A percentile compares a stretch with the other conserved stretches of the same genome.
phyloP scores from a whole-genome alignment of 64 coral and sea anemone species.

The Trachythela sp. region DNA sequence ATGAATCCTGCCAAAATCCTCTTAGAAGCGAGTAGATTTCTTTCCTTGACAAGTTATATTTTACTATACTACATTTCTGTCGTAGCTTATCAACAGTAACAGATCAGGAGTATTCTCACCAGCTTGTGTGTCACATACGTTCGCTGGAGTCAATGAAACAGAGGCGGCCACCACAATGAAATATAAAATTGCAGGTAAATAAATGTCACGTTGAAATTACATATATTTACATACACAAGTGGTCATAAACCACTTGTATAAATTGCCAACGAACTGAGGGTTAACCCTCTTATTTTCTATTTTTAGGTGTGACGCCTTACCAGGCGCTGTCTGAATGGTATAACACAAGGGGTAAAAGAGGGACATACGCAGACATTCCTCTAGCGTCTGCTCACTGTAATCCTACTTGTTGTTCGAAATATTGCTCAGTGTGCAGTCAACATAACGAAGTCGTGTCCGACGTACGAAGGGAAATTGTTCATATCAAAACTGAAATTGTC shows the following conservation, averaged over 20 bases:
- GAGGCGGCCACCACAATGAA: constrained; percentile 56
- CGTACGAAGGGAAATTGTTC: neutral
- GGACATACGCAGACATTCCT: constrained; percentile 76
- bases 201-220: neutral
- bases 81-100: constrained; percentile 70
- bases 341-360: constrained; percentile 60
- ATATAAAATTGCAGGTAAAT: constrained; percentile 71
- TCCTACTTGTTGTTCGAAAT: constrained; percentile 71
- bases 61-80: neutral
- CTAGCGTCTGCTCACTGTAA: constrained; percentile 70
- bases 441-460: constrained; percentile 1
- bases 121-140: constrained; percentile 92
- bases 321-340: constrained; percentile 90
- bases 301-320: constrained; percentile 70
- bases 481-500: too few species aligned
- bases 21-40: too few species aligned
- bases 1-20: too few species aligned
- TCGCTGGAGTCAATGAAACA: constrained; percentile 60
- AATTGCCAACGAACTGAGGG: neutral
- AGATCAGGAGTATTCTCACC: constrained; percentile 89
- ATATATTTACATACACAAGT: neutral
- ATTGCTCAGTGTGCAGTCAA: constrained; percentile 73
- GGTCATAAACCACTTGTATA: neutral
- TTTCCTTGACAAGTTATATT: too few species aligned
- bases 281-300: neutral